Evolutionary conservation across 2,113 vertebrate species (phyloP).

Genomic region (Hyperopisus bebe): DNA sequence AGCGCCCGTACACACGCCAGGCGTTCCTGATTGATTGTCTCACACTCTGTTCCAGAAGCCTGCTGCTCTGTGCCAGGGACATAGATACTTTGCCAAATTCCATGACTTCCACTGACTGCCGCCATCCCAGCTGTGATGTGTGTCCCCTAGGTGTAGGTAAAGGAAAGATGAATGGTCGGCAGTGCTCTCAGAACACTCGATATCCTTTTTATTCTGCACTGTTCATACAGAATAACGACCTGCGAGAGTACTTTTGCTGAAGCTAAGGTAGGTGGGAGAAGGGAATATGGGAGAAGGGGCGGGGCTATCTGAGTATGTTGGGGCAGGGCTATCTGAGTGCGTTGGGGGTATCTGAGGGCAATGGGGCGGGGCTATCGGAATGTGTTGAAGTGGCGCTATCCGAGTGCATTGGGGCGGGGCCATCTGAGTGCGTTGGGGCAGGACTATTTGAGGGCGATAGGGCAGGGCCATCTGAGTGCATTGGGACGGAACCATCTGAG

Average conservation of each 20-base stretch:
- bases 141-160: conserved; percentile 33
- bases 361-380: neutral
- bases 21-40: conserved; percentile 51
- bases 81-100: conserved; percentile 47
- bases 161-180: conserved; percentile 23
- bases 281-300: neutral
- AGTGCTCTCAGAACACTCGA: neutral
- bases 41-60: conserved; percentile 48
- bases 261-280: neutral
- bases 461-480: too few relatives aligned
- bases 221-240: neutral
- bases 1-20: conserved; percentile 38
- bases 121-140: conserved; percentile 45
- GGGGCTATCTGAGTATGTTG: neutral
- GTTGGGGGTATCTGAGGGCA: neutral
- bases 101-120: conserved; percentile 50
- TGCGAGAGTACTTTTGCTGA: neutral
- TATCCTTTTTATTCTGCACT: neutral
- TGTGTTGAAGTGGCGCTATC: neutral
- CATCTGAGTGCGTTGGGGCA: neutral
- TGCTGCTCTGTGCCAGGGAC: conserved; percentile 31
- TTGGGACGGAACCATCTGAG: too few relatives aligned
- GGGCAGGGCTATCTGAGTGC: neutral
- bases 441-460: too few relatives aligned
- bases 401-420: too few relatives aligned